These are phyloP conservation scores for Numenius arquata DNA, from an alignment of 2,113 vertebrate genomes.

Conservation along the genomic window DNA sequence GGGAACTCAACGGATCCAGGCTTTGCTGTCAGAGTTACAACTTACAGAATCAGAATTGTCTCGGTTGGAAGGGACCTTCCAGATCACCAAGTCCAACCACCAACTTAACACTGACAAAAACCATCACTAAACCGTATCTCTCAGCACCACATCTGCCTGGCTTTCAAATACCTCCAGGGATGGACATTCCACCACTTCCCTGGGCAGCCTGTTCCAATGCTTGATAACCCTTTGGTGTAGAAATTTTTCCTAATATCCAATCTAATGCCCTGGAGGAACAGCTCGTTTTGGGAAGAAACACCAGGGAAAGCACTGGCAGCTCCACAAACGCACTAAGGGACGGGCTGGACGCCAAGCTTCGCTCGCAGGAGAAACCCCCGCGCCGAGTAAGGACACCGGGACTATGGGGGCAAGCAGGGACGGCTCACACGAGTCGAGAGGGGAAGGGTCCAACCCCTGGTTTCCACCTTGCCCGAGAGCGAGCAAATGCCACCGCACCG, in stretches of 20 bases:
- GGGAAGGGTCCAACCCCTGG: background rate
- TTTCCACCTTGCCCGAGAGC: background rate
- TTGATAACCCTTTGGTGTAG: background rate
- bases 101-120: background rate
- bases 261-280: background rate
- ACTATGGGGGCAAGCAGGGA: background rate
- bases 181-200: background rate
- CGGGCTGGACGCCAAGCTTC: background rate
- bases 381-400: background rate
- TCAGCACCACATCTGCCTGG: background rate
- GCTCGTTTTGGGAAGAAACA: background rate
- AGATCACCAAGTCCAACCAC: background rate
- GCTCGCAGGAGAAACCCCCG: background rate
- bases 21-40: background rate
- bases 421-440: background rate
- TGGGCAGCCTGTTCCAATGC: background rate
- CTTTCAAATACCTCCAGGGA: background rate
- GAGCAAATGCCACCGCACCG: background rate
- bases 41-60: background rate
- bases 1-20: accelerated
- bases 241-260: background rate
- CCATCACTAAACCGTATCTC: background rate
- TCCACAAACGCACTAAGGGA: background rate
- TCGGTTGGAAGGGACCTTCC: background rate
- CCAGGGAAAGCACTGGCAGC: background rate